A percentile compares a stretch with the other conserved stretches of the same genome.
phyloP scores from a whole-genome alignment of 2,113 vertebrate species.

The Paradisaea rubra region DNA sequence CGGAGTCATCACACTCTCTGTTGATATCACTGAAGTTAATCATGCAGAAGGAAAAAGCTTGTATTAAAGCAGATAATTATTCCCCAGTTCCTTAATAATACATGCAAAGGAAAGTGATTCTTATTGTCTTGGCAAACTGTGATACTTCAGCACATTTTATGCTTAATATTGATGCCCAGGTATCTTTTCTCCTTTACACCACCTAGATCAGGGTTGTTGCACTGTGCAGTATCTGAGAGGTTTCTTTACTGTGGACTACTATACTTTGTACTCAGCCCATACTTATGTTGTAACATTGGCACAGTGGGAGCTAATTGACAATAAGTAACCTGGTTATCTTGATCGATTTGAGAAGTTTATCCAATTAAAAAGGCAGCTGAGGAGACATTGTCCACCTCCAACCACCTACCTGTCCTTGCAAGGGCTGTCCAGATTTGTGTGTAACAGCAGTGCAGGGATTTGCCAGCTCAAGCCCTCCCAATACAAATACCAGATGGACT shows the following conservation, averaged over 20 bases:
- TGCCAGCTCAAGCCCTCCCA: neutral
- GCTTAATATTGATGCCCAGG: neutral
- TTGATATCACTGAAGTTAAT: slow-evolving; percentile 49
- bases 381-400: neutral
- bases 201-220: neutral
- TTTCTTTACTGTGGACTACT: neutral
- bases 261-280: neutral
- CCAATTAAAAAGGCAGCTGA: neutral
- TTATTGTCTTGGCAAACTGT: neutral
- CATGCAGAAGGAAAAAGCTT: slow-evolving; percentile 33
- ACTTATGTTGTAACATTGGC: neutral
- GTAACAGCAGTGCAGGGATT: neutral
- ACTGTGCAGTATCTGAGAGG: neutral
- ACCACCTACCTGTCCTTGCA: neutral
- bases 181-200: neutral
- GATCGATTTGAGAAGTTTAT: neutral
- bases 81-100: slow-evolving; percentile 29
- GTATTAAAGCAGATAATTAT: slow-evolving; percentile 52
- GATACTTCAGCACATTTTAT: neutral
- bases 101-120: slow-evolving; percentile 17
- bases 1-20: slow-evolving; percentile 30
- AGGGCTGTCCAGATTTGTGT: neutral
- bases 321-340: neutral
- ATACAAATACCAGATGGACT: slow-evolving; percentile 27
- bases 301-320: neutral